Conservation (phyloP, 2,113 vertebrate species). For the Anolis carolinensis region DNA sequence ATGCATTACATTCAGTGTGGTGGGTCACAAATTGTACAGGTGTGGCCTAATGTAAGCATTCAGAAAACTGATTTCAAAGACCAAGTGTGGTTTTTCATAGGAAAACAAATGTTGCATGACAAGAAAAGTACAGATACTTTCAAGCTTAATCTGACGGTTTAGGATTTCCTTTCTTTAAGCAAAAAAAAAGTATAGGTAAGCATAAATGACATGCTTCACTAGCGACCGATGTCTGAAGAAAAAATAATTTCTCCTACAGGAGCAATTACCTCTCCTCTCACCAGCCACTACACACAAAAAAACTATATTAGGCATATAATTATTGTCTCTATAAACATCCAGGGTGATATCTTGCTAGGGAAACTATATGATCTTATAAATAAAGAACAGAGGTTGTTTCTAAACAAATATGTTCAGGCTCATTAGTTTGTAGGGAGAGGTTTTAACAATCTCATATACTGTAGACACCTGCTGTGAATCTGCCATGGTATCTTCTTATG, state of each 20-base stretch:
- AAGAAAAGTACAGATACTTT: background rate
- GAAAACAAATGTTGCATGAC: background rate
- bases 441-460: background rate
- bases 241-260: background rate
- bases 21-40: background rate
- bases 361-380: background rate
- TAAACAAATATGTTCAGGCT: background rate
- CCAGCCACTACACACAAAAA: no score
- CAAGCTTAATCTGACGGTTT: background rate
- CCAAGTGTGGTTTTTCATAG: background rate
- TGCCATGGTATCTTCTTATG: background rate
- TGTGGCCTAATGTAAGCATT: constrained; percentile 5
- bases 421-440: background rate
- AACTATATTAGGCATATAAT: background rate
- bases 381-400: background rate
- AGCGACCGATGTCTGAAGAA: background rate
- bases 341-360: background rate
- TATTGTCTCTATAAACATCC: background rate
- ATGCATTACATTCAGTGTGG: background rate
- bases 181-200: background rate
- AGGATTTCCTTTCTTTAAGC: background rate
- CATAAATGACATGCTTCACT: background rate
- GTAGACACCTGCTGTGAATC: background rate
- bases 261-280: background rate
- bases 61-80: constrained; percentile 3